Evolutionary conservation across 2,113 vertebrate species (phyloP).

Genomic region (Chlorocebus sabaeus): DNA sequence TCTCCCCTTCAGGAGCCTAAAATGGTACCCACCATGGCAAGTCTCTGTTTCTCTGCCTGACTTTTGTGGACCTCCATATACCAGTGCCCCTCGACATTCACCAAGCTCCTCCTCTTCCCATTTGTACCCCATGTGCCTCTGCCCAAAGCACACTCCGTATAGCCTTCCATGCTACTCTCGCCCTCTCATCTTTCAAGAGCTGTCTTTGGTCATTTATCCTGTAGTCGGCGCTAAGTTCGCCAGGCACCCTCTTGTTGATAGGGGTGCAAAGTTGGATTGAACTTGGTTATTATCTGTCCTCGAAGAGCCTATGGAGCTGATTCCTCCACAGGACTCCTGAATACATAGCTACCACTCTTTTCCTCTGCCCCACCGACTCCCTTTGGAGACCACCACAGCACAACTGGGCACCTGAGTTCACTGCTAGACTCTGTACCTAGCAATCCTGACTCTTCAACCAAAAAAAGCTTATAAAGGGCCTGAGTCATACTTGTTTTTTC

Average conservation of each 20-base stretch:
- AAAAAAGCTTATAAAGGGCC: neutral
- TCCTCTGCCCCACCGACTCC: neutral
- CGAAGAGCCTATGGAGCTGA: neutral
- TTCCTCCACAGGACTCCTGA: neutral
- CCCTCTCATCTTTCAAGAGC: neutral
- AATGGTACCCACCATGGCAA: neutral
- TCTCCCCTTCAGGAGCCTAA: neutral
- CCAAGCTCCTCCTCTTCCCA: neutral
- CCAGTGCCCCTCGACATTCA: fast-evolving
- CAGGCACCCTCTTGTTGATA: neutral
- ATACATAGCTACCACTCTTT: neutral
- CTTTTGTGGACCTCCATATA: neutral
- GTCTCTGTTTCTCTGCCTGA: neutral
- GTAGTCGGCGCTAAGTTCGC: fast-evolving
- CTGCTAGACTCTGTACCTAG: neutral
- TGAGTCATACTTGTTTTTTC: neutral
- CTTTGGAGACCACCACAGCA: neutral
- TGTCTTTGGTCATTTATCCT: neutral
- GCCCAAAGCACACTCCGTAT: neutral
- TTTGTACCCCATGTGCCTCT: neutral
- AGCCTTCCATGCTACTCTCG: too few relatives aligned
- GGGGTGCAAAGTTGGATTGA: neutral
- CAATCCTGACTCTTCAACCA: neutral
- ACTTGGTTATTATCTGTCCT: neutral
- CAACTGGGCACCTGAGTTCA: neutral